These are phyloP conservation scores for Palythoa heliodiscus DNA, from an alignment of 92 coral and sea anemone species.

Conservation along the genomic window DNA sequence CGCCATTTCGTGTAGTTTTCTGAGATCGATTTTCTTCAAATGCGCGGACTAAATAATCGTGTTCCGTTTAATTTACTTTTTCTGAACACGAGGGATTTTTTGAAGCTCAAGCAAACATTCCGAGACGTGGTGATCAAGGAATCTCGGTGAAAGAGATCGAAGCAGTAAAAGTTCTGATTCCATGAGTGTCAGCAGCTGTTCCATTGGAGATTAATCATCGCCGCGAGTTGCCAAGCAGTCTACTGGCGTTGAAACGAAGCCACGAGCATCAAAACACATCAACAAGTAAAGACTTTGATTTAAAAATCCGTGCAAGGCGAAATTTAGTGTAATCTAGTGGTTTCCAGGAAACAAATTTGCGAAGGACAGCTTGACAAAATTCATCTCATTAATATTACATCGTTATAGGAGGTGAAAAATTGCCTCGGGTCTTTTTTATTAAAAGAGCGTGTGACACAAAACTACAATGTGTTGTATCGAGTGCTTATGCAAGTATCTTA, in stretches of 20 bases:
- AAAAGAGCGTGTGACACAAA: not conserved
- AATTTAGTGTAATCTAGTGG: not conserved
- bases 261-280: not conserved
- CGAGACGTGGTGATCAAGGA: constrained; percentile 27
- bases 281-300: not conserved
- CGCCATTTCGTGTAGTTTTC: constrained; percentile 29
- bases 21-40: not conserved
- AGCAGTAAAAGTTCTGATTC: not conserved
- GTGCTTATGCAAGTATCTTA: constrained; percentile 74
- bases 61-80: not conserved
- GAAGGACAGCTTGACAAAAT: constrained; percentile 3
- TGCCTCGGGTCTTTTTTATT: not conserved
- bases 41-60: not conserved
- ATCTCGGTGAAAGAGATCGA: constrained; percentile 14
- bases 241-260: not conserved
- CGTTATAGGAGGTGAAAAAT: constrained; percentile 2
- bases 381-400: constrained; percentile 35
- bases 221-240: not conserved
- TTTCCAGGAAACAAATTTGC: constrained; percentile 7
- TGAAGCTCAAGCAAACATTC: constrained; percentile 7
- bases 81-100: not conserved
- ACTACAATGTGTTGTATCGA: constrained; percentile 58
- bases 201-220: constrained; percentile 18
- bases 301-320: not conserved
- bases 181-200: constrained; percentile 27